Percentiles rank a stretch among this genome's conserved stretches.
phyloP scores from a whole-genome alignment of 2,113 vertebrate genomes.

The Lepus europaeus region DNA sequence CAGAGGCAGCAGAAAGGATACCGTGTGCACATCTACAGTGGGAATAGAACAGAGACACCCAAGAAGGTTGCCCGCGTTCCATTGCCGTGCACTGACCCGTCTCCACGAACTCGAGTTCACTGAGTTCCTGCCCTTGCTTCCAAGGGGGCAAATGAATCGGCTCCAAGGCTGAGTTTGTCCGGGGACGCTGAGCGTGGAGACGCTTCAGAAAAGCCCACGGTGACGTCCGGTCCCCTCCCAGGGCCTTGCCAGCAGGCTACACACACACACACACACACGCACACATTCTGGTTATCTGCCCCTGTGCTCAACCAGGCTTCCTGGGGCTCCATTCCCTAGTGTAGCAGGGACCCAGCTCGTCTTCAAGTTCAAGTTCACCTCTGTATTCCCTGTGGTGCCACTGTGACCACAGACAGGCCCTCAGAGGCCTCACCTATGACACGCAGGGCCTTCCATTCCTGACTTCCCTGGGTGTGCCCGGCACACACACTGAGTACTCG shows the following conservation, averaged over 20 bases:
- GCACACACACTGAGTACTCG: background rate
- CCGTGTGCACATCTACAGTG: slow-evolving; percentile 54
- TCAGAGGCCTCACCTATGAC: background rate
- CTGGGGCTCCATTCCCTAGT: too few species aligned
- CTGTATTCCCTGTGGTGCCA: background rate
- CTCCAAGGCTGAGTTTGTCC: slow-evolving; percentile 43
- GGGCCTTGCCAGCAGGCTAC: background rate
- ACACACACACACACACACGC: too few species aligned
- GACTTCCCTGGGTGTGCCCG: rapidly evolving
- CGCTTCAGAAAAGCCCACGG: background rate
- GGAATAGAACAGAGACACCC: slow-evolving; percentile 1
- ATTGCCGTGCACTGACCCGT: slow-evolving; percentile 54
- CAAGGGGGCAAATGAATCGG: background rate
- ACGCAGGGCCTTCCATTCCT: rapidly evolving
- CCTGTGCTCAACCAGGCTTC: background rate
- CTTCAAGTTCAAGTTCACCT: background rate
- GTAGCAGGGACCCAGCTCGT: too few species aligned
- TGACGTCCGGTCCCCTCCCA: too few species aligned
- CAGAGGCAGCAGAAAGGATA: slow-evolving; percentile 69
- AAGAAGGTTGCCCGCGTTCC: slow-evolving; percentile 30
- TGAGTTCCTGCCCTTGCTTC: slow-evolving; percentile 62
- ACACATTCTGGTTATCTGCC: background rate
- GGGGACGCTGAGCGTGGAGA: slow-evolving; percentile 44
- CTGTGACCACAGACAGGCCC: rapidly evolving
- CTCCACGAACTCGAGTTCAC: slow-evolving; percentile 16